Evolutionary conservation across 2,113 vertebrate species (phyloP), one percentile per base, ranked within the genome.

Genomic region (Accipiter cooperii): DNA sequence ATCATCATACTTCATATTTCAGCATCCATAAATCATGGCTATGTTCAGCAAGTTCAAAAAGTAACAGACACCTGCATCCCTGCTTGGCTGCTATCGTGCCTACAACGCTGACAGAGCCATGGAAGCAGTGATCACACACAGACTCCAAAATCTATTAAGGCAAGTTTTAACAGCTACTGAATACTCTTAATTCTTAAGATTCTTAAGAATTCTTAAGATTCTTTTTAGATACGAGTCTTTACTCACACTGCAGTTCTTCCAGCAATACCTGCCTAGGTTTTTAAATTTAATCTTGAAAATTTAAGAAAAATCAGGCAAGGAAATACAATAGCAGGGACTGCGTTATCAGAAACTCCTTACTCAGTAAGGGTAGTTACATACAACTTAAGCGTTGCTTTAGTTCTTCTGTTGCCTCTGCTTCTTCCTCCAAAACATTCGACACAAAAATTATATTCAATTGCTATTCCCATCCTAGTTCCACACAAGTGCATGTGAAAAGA

Each of bases 61-160:
- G 75, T 33, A 85, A 54, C 77, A 85, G 89, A 24, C 57, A 92
- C 52, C 40, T 84, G 84, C 58, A 91, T 57, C 91, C 52, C 87
- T 52, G n/a, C 63, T 36, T 94, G 81, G 89, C 66, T 94, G 81
- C 60, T 80, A 58, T 42, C 17, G 0, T n/a, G 87, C 63, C 71
- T 61, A 65, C 95, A 68, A 82, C 9, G 42, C 81, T 88, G 91
- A 76, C 74, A 78, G 55, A 87, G 71, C 54, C 81, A 51, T 2
- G 36, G 71, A 82, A 97, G 89, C 78, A 91, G 46, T 88, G 94
- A 86, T 93, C 94, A 97, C 95, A 97, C 96, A 95, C 91, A 94
- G 84, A 76, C 74, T 93, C 22, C 36, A 85, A 34, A 76, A 91
- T 85, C 81, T 76, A 91, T 44, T 69, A 74, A 76, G 78, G 49